A percentile compares a stretch with the other conserved stretches of the same genome.
Evolutionary conservation across 1,140 invertebrate species (phyloP).

Genomic region (Venustaconcha ellipsiformis): DNA sequence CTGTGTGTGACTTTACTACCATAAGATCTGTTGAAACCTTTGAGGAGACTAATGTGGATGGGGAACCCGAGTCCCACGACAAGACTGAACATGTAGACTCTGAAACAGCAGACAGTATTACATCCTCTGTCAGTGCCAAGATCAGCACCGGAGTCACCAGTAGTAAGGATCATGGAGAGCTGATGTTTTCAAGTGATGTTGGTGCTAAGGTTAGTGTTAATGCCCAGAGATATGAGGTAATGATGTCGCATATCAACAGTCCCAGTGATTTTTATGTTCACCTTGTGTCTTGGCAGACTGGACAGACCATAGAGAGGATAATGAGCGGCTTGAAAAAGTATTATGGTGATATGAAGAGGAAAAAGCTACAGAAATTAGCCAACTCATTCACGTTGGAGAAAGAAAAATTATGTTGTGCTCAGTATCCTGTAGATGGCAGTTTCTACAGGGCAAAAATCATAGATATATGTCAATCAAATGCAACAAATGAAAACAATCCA

Average conservation of each 20-base stretch:
- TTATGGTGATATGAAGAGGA: conserved; percentile 21
- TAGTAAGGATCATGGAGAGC: no score
- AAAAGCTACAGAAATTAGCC: conserved; percentile 17
- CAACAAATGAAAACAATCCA: no score
- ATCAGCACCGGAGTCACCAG: no score
- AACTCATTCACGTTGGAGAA: conserved; percentile 5
- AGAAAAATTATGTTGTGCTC: conserved; percentile 26
- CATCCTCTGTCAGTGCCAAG: no score
- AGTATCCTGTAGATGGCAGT: conserved; percentile 20
- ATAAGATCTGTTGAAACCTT: no score
- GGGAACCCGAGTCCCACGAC: no score
- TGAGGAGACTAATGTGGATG: no score
- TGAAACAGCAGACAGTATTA: no score
- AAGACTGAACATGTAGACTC: no score
- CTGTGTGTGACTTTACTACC: no score
- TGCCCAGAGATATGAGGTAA: conserved; percentile 26
- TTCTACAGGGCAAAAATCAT: conserved; percentile 21
- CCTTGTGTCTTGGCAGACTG: conserved; percentile 21
- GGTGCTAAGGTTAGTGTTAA: neutral
- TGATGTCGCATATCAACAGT: conserved; percentile 20
- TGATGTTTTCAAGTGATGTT: no score
- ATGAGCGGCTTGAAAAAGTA: conserved; percentile 21
- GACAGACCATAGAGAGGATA: conserved; percentile 12
- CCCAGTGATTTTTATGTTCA: conserved; percentile 25
- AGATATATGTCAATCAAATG: no score